These are phyloP conservation scores for Apteryx mantelli DNA, from an alignment of 2,113 vertebrate genomes.

Conservation along the genomic window DNA sequence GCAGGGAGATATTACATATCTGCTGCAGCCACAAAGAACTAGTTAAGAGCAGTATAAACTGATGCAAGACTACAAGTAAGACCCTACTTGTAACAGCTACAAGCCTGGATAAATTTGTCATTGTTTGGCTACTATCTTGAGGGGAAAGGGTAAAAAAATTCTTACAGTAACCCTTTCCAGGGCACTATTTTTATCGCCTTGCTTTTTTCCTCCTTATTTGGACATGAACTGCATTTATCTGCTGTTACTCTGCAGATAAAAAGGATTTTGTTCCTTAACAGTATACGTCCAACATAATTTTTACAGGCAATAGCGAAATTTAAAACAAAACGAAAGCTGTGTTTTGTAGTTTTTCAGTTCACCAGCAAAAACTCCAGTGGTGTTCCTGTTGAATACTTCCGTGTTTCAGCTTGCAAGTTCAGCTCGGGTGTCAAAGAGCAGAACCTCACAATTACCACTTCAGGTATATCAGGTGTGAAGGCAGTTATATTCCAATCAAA, in stretches of 20 bases:
- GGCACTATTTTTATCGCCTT: not conserved
- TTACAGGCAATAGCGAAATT: not conserved
- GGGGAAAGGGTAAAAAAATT: not conserved
- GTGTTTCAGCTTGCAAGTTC: not conserved
- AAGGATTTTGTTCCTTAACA: not conserved
- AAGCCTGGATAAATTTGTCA: not conserved
- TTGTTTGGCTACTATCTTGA: slow-evolving; percentile 9
- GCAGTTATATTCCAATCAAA: not conserved
- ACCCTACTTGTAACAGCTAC: not conserved
- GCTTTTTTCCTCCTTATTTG: not conserved
- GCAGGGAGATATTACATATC: slow-evolving; percentile 19
- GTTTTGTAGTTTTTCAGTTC: not conserved
- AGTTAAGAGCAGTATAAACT: slow-evolving; percentile 1
- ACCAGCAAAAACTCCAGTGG: not conserved
- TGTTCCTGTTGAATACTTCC: not conserved
- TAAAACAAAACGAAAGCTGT: not conserved
- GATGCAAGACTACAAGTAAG: not conserved
- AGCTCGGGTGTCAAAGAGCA: not conserved
- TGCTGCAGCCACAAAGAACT: slow-evolving; percentile 39
- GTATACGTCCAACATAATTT: not conserved
- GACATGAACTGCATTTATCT: not conserved
- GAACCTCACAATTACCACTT: not conserved
- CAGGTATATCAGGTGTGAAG: not conserved
- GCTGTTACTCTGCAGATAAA: not conserved
- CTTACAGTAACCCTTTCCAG: not conserved